Percentiles rank a stretch among this genome's conserved stretches.
These are phyloP conservation scores for Poeciliopsis turneri DNA, from an alignment of 2,797 vertebrate species.

Conservation along the genomic window DNA sequence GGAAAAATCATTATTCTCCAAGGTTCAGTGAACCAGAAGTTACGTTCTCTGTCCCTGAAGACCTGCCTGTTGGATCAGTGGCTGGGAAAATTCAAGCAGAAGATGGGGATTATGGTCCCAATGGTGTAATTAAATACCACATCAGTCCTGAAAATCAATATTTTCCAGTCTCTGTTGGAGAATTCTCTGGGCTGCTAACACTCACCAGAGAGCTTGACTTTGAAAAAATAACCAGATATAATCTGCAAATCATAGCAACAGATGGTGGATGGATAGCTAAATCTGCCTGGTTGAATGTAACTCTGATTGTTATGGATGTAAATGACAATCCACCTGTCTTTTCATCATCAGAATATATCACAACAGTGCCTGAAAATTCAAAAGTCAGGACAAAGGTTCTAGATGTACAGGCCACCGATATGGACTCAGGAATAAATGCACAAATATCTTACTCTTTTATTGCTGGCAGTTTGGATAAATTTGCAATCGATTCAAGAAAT, in stretches of 20 bases:
- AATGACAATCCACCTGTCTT: conserved; percentile 83
- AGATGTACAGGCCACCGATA: conserved; percentile 69
- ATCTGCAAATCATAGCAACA: conserved; percentile 66
- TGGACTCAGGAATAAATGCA: conserved; percentile 74
- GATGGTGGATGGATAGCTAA: conserved; percentile 79
- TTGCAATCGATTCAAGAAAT: conserved; percentile 73
- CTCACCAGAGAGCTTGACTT: conserved; percentile 76
- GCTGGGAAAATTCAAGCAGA: conserved; percentile 78
- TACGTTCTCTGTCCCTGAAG: conserved; percentile 78
- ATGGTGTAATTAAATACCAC: conserved; percentile 73
- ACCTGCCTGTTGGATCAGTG: conserved; percentile 77
- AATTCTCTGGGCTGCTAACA: conserved; percentile 75
- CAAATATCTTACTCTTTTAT: conserved; percentile 77
- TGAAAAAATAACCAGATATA: conserved; percentile 67
- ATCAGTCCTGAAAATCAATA: conserved; percentile 56
- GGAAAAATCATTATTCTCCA: conserved; percentile 74
- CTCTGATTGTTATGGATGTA: conserved; percentile 76
- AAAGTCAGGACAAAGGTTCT: conserved; percentile 68
- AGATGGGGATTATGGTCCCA: conserved; percentile 77
- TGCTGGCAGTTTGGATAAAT: conserved; percentile 73
- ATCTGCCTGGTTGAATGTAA: conserved; percentile 68
- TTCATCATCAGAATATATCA: conserved; percentile 57
- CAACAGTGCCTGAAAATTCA: conserved; percentile 75
- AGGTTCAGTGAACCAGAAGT: conserved; percentile 63
- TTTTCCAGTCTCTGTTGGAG: conserved; percentile 71